Conservation (phyloP, 2,113 vertebrate species). For the Mellivora capensis region DNA sequence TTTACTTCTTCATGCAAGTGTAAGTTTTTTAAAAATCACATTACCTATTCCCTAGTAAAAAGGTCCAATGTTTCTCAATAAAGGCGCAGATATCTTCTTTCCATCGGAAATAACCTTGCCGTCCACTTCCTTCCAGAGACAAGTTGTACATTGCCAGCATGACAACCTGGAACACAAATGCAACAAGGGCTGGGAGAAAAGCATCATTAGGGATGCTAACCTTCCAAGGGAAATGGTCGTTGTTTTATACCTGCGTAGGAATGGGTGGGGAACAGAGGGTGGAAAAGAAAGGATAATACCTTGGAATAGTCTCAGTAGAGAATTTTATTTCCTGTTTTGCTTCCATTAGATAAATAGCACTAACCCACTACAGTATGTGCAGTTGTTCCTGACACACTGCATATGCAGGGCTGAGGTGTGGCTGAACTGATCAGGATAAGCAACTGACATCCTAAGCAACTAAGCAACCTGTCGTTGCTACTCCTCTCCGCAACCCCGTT, state of each 20-base stretch:
- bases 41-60: slow-evolving; percentile 94
- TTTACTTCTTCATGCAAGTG: neutral
- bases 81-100: slow-evolving; percentile 99
- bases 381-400: neutral
- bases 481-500: too few species aligned
- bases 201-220: neutral
- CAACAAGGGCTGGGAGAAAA: neutral
- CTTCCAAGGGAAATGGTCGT: neutral
- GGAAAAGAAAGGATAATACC: neutral
- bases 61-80: slow-evolving; percentile 98
- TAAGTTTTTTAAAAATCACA: slow-evolving; percentile 1
- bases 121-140: slow-evolving; percentile 96
- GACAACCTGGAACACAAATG: slow-evolving; percentile 89
- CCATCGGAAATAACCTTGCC: slow-evolving; percentile 98
- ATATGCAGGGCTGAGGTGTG: neutral
- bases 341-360: neutral
- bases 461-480: neutral
- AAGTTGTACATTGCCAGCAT: slow-evolving; percentile 99
- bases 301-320: neutral
- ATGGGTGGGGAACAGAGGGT: neutral
- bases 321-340: neutral
- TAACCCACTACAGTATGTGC: neutral
- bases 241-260: neutral
- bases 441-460: neutral
- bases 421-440: neutral